phyloP scores from a whole-genome alignment of 2,888 invertebrate genomes.

The Drosophila nr. medialis region DNA sequence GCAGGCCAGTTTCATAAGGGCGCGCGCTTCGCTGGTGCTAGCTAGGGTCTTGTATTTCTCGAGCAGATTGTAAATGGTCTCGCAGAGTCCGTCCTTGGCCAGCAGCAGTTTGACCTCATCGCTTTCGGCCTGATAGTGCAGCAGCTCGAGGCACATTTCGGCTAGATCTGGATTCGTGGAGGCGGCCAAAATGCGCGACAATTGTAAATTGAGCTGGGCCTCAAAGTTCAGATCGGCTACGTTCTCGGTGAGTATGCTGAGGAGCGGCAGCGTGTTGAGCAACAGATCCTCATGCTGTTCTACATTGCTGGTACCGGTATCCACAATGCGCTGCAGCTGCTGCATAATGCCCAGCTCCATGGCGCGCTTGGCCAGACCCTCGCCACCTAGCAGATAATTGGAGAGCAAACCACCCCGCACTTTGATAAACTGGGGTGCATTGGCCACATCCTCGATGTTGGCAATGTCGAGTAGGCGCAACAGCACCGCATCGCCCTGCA shows the following conservation, averaged over 20 bases:
- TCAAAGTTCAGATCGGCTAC: conserved; percentile 87
- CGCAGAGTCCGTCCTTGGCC: conserved; percentile 91
- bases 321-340: conserved; percentile 86
- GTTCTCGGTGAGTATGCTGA: conserved; percentile 88
- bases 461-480: conserved; percentile 84
- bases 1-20: conserved; percentile 92
- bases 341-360: conserved; percentile 86
- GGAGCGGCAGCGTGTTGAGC: conserved; percentile 86
- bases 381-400: conserved; percentile 92
- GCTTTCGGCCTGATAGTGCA: conserved; percentile 91
- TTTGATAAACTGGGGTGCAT: conserved; percentile 86
- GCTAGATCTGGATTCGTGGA: conserved; percentile 90
- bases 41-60: conserved; percentile 89
- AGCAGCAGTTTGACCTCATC: conserved; percentile 91
- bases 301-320: conserved; percentile 84
- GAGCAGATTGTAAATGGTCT: conserved; percentile 90
- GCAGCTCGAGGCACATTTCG: conserved; percentile 90
- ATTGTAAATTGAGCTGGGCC: conserved; percentile 86
- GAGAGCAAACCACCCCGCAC: conserved; percentile 91
- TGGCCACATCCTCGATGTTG: conserved; percentile 73
- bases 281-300: conserved; percentile 87
- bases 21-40: conserved; percentile 88
- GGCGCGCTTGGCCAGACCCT: conserved; percentile 87
- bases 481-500: conserved; percentile 86
- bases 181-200: conserved; percentile 87